phyloP scores from a whole-genome alignment of 1,140 invertebrate genomes.

The Caenorhabditis tropicalis region DNA sequence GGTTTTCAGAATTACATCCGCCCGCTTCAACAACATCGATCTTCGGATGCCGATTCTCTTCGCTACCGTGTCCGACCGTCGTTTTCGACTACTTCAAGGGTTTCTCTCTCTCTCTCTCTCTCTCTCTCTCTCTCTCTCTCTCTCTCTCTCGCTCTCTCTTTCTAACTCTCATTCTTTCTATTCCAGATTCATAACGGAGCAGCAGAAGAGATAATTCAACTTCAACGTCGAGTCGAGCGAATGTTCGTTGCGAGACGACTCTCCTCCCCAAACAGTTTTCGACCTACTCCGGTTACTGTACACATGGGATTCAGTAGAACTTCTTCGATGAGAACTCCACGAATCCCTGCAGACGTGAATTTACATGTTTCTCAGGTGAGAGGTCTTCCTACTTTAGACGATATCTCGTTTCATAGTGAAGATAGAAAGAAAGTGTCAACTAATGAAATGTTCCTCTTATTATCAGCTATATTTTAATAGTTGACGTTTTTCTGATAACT shows the following conservation, averaged over 20 bases:
- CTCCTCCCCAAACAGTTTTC: neutral
- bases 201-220: neutral
- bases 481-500: too few relatives aligned
- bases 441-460: too few relatives aligned
- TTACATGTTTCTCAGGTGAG: slow-evolving; percentile 9
- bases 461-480: too few relatives aligned
- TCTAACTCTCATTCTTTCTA: too few relatives aligned
- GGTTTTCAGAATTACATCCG: neutral
- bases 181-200: neutral
- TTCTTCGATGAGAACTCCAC: neutral
- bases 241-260: neutral
- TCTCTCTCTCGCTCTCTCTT: too few relatives aligned
- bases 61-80: neutral
- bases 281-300: neutral
- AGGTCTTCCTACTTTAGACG: neutral
- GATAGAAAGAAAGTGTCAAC: too few relatives aligned
- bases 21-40: neutral
- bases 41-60: neutral
- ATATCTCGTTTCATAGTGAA: too few relatives aligned
- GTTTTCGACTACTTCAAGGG: neutral
- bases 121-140: too few relatives aligned
- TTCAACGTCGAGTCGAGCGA: neutral
- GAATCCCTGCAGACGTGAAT: slow-evolving; percentile 10
- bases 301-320: slow-evolving; percentile 4
- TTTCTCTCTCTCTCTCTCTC: too few relatives aligned